Evolutionary conservation across 2,797 vertebrate genomes (phyloP).

Genomic region (Pipistrellus nathusii): DNA sequence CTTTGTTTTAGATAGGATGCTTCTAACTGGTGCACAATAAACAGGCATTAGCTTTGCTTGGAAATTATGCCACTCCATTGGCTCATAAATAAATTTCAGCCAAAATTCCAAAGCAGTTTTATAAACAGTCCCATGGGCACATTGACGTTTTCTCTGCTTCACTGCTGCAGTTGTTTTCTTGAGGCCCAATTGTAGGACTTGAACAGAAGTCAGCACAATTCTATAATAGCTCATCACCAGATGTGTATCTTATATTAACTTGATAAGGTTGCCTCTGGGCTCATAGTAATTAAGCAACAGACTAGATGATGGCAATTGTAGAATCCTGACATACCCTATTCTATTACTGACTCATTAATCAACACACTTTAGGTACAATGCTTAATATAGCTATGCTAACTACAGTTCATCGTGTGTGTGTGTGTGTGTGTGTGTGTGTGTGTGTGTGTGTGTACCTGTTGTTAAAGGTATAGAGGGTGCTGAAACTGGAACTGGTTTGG

Average conservation of each 20-base stretch:
- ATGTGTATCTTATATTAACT: background rate
- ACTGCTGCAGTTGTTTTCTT: background rate
- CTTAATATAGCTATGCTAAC: background rate
- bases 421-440: background rate
- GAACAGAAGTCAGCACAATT: background rate
- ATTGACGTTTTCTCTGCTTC: background rate
- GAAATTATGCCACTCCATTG: background rate
- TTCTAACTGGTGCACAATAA: background rate
- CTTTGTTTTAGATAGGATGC: background rate
- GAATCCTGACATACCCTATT: background rate
- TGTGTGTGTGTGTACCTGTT: background rate
- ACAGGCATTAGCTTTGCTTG: background rate
- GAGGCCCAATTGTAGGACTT: background rate
- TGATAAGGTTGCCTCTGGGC: background rate
- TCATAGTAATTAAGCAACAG: conserved; percentile 38
- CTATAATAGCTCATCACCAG: background rate
- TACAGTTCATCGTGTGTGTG: background rate
- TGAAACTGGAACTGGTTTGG: too few relatives aligned
- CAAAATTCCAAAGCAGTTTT: conserved; percentile 9
- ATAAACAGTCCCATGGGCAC: background rate
- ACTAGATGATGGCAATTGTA: background rate
- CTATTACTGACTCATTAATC: background rate
- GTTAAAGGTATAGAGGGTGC: background rate
- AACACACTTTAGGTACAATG: background rate
- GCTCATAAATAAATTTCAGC: background rate